These are phyloP conservation scores for Struthio camelus DNA, from an alignment of 2,113 vertebrate species.

Conservation along the genomic window DNA sequence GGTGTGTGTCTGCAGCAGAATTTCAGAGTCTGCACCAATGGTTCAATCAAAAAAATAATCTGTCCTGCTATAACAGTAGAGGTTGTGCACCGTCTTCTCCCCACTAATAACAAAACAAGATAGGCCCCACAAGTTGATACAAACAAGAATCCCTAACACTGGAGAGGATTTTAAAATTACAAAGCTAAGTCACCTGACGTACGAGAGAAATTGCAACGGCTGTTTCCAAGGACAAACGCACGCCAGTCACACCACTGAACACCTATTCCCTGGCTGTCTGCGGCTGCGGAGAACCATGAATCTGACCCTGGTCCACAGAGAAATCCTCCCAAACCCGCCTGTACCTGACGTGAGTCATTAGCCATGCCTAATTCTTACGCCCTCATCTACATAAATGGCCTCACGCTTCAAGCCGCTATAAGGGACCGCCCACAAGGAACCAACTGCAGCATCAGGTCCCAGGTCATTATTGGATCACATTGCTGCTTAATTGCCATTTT, in stretches of 20 bases:
- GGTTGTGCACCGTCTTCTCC: not conserved
- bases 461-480: not conserved
- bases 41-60: not conserved
- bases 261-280: not conserved
- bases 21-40: not conserved
- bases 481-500: constrained; percentile 38
- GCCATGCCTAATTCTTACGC: fast-evolving
- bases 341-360: not conserved
- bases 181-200: not conserved
- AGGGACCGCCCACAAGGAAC: fast-evolving
- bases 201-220: not conserved
- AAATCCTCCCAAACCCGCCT: not conserved
- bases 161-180: not conserved
- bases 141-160: not conserved
- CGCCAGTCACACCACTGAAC: not conserved
- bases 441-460: not conserved
- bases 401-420: not conserved
- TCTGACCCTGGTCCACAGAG: not conserved
- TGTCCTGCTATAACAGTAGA: not conserved
- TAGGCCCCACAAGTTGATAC: not conserved
- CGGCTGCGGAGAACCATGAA: not conserved
- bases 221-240: not conserved
- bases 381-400: not conserved
- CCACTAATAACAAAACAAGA: not conserved
- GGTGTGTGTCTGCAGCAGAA: not conserved